phyloP scores from a whole-genome alignment of 2,797 vertebrate species.

The Lateolabrax maculatus region DNA sequence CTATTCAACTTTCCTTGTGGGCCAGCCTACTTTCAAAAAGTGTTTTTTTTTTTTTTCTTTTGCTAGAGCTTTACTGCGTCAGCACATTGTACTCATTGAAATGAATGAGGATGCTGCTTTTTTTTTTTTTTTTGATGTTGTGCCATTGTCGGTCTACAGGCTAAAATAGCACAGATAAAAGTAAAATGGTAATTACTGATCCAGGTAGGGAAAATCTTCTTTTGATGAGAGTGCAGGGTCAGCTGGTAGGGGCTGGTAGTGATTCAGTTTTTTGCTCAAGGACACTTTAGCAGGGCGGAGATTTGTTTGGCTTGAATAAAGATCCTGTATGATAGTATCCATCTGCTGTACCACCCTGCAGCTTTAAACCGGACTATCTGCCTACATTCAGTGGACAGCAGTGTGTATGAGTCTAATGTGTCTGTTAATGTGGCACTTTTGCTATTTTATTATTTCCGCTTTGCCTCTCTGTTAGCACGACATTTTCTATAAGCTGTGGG shows the following conservation, averaged over 20 bases:
- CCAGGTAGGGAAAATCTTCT: slow-evolving; percentile 47
- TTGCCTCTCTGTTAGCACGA: slow-evolving; percentile 68
- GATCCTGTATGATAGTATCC: slow-evolving; percentile 11
- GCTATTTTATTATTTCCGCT: slow-evolving; percentile 58
- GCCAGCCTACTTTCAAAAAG: not conserved
- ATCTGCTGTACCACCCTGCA: slow-evolving; percentile 8
- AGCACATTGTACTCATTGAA: slow-evolving; percentile 49
- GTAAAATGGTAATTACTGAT: slow-evolving; percentile 63
- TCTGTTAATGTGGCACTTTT: slow-evolving; percentile 62
- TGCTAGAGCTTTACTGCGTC: slow-evolving; percentile 33
- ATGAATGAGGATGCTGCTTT: slow-evolving; percentile 35
- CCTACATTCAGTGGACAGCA: slow-evolving; percentile 16
- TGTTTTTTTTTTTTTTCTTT: not conserved
- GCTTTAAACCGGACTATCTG: slow-evolving; percentile 34
- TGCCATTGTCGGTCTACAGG: slow-evolving; percentile 34
- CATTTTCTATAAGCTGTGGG: slow-evolving; percentile 76
- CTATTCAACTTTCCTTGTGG: not conserved
- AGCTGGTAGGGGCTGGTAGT: slow-evolving; percentile 30
- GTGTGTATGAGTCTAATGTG: slow-evolving; percentile 40
- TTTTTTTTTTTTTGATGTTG: slow-evolving; percentile 47
- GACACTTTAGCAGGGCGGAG: slow-evolving; percentile 11
- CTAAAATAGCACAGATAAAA: slow-evolving; percentile 65
- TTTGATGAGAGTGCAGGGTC: slow-evolving; percentile 50
- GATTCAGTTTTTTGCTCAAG: slow-evolving; percentile 44
- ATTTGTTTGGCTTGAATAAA: slow-evolving; percentile 21